Percentiles rank a stretch among this genome's conserved stretches.
phyloP scores from a whole-genome alignment of 2,888 invertebrate species.

The Eristalinus aeneus region DNA sequence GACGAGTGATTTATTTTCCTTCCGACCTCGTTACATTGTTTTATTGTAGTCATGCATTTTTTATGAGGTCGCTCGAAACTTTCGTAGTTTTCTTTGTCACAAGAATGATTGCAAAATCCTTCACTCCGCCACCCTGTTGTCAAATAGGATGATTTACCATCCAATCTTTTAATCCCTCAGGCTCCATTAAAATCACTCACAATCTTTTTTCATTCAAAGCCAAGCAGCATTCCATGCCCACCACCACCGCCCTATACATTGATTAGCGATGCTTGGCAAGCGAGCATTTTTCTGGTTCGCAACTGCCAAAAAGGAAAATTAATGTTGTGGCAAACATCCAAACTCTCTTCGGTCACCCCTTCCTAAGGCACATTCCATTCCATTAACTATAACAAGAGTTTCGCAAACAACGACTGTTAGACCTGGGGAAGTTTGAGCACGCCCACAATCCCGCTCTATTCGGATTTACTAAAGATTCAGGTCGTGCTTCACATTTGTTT shows the following conservation, averaged over 20 bases:
- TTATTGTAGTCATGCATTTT: too few relatives aligned
- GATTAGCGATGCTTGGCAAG: not conserved
- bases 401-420: not conserved
- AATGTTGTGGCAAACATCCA: slow-evolving; percentile 46
- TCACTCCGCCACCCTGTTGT: not conserved
- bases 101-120: not conserved
- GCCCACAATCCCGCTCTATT: slow-evolving; percentile 6
- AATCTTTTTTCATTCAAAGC: not conserved
- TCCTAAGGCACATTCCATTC: not conserved
- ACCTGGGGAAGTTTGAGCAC: not conserved
- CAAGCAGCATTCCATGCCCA: not conserved
- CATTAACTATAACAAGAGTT: slow-evolving; percentile 25
- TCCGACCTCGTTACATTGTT: too few relatives aligned
- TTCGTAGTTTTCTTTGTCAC: not conserved
- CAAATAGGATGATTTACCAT: not conserved
- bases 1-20: too few relatives aligned
- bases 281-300: not conserved
- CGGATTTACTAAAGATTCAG: slow-evolving; percentile 17
- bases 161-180: not conserved
- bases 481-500: not conserved
- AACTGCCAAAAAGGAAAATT: slow-evolving; percentile 40
- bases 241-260: not conserved
- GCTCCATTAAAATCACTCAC: not conserved
- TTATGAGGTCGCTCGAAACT: not conserved
- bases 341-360: slow-evolving; percentile 1